Conservation (phyloP, 2,113 vertebrate genomes). For the Salvelinus namaycush region DNA sequence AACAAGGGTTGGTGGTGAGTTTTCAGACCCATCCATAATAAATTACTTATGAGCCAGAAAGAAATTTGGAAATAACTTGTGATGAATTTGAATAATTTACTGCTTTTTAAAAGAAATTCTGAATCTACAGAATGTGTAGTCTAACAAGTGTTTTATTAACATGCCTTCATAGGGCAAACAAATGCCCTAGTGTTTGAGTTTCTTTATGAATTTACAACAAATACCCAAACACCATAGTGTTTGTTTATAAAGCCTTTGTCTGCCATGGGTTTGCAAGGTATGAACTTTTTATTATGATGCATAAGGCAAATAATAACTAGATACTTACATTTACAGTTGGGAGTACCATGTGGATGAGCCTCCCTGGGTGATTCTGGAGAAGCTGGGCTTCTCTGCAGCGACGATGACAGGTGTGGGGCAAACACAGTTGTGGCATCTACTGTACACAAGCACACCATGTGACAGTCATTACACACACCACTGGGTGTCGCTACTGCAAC, state of each 20-base stretch:
- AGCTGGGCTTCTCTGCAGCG: not conserved
- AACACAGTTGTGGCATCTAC: not conserved
- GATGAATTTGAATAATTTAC: not conserved
- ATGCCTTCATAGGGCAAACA: not conserved
- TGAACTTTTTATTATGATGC: too few species aligned
- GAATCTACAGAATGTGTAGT: not conserved
- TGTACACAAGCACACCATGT: not conserved
- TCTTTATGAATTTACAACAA: not conserved
- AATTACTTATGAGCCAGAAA: slow-evolving; percentile 1
- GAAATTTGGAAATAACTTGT: not conserved
- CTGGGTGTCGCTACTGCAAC: too few species aligned
- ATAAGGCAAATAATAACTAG: too few species aligned
- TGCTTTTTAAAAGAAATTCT: too few species aligned
- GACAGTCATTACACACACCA: not conserved
- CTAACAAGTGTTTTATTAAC: not conserved
- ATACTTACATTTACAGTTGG: not conserved
- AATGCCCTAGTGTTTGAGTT: not conserved
- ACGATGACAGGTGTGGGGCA: slow-evolving; percentile 2
- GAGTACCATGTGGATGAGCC: slow-evolving; percentile 1
- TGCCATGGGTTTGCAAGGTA: too few species aligned
- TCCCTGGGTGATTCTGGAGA: not conserved
- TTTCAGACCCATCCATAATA: not conserved
- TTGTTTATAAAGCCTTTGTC: not conserved
- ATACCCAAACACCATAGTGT: not conserved
- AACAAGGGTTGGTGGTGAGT: not conserved